These are phyloP conservation scores for Sebastes cheni DNA, from an alignment of 2,797 vertebrate genomes.

Conservation along the genomic window DNA sequence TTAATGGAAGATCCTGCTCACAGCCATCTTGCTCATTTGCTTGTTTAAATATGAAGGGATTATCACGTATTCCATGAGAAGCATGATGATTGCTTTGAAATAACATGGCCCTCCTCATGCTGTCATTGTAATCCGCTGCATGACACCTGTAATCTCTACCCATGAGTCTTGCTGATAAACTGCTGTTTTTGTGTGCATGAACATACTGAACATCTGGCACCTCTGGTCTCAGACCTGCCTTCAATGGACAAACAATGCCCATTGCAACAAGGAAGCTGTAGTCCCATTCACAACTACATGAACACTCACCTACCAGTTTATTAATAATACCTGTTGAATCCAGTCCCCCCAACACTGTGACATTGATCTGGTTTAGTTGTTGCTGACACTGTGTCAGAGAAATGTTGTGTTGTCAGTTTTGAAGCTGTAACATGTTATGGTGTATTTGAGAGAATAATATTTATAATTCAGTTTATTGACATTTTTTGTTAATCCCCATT, in stretches of 20 bases:
- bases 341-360: not conserved
- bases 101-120: not conserved
- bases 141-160: not conserved
- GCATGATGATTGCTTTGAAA: slow-evolving; percentile 57
- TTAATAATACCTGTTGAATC: not conserved
- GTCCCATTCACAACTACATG: not conserved
- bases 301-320: not conserved
- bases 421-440: too few species aligned
- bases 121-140: not conserved
- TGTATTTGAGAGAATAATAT: too few species aligned
- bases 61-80: slow-evolving; percentile 63
- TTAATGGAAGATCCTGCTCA: slow-evolving; percentile 53
- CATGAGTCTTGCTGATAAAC: not conserved
- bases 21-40: slow-evolving; percentile 68
- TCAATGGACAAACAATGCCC: not conserved
- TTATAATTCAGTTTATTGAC: too few species aligned
- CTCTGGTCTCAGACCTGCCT: not conserved
- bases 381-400: not conserved
- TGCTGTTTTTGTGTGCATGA: not conserved
- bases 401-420: not conserved
- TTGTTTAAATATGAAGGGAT: slow-evolving; percentile 62
- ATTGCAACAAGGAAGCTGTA: not conserved
- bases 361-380: not conserved
- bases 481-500: not conserved
- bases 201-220: not conserved